Evolutionary conservation across 2,113 vertebrate species (phyloP).

Genomic region (Nothocercus julius): DNA sequence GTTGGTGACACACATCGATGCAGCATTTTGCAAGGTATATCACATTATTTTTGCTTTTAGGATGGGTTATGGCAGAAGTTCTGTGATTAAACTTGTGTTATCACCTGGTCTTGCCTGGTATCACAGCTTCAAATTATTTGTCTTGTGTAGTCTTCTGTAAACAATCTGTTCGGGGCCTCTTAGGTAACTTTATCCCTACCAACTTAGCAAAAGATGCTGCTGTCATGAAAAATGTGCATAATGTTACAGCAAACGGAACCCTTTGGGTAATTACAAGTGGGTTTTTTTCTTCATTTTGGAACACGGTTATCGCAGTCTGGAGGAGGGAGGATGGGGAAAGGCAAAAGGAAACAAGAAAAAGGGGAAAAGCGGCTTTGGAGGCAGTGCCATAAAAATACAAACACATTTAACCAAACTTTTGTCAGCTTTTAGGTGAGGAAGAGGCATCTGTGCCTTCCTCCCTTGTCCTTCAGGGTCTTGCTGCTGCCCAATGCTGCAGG

Average conservation of each 20-base stretch:
- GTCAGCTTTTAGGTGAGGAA: background rate
- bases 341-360: background rate
- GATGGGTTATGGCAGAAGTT: background rate
- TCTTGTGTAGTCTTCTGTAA: constrained; percentile 12
- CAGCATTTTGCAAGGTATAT: background rate
- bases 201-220: constrained; percentile 57
- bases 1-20: background rate
- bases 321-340: background rate
- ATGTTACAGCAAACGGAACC: constrained; percentile 50
- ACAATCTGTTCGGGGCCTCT: constrained; percentile 51
- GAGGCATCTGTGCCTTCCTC: background rate
- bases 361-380: background rate
- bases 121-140: constrained; percentile 54
- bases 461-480: background rate
- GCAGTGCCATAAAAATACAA: background rate
- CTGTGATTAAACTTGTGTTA: background rate
- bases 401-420: background rate
- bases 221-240: constrained; percentile 46
- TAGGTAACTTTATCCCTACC: constrained; percentile 49
- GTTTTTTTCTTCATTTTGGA: background rate
- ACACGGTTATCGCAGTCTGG: background rate
- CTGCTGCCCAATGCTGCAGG: background rate
- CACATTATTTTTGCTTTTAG: background rate
- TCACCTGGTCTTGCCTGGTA: constrained; percentile 39
- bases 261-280: background rate